phyloP scores from a whole-genome alignment of 2,797 vertebrate genomes.

The Notamacropus eugenii region DNA sequence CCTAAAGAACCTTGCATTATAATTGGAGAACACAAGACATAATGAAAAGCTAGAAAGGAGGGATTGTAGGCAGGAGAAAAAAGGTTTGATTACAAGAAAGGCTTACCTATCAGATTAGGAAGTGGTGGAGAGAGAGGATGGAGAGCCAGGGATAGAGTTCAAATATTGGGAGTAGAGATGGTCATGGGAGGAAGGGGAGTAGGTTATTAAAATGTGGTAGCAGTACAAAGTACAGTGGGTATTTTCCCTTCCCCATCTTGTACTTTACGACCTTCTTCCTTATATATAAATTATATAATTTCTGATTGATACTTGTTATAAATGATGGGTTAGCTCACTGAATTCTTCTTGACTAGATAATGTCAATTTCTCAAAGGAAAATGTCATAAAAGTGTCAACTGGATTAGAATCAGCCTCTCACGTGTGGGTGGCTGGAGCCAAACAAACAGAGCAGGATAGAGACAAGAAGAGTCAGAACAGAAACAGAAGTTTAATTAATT shows the following conservation, averaged over 20 bases:
- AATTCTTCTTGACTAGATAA: background rate
- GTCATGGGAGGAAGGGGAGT: too few species aligned
- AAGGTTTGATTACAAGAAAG: background rate
- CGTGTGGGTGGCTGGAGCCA: too few species aligned
- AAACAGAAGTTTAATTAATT: too few species aligned
- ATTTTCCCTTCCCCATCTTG: background rate
- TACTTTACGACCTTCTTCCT: background rate
- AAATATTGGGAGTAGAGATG: background rate
- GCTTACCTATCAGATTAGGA: background rate
- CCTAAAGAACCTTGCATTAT: background rate
- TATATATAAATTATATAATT: background rate
- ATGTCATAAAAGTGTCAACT: background rate
- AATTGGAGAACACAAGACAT: background rate
- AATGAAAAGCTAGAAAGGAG: background rate
- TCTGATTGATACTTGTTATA: background rate
- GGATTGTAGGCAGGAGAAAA: background rate
- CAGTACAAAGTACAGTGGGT: background rate
- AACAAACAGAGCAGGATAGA: too few species aligned
- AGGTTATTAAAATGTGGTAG: background rate
- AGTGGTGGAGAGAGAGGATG: background rate
- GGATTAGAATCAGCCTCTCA: too few species aligned
- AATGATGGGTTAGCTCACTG: background rate
- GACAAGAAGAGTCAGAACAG: too few species aligned
- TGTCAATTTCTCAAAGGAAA: background rate
- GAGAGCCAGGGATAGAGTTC: background rate